Evolutionary conservation across 2,888 invertebrate genomes (phyloP), one percentile per base, ranked within the genome.

Genomic region (Thumatha senex): DNA sequence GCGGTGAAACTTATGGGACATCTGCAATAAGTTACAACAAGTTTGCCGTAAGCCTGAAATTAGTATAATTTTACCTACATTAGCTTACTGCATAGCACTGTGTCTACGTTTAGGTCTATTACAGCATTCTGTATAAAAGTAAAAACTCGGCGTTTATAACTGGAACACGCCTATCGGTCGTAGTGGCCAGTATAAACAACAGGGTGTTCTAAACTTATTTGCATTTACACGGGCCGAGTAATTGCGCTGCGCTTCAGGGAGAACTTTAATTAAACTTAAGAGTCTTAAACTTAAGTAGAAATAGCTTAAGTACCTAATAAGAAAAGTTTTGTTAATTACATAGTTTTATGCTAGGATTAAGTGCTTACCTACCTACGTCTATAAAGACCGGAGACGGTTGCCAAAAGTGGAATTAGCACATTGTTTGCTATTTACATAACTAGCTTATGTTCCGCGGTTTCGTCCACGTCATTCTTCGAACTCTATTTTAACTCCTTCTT

Each of bases 221-320:
- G 88, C 90, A 90, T 89, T 87, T 88, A 89, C 89, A 88, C 84
- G 87, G 84, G 78, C 86, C 86, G 78, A 86, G 87, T 89, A 89
- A 89, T 87, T 89, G 88, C 87, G 82, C 74, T 83, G 86, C 80
- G 86, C 88, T 87, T 86, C 84, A 74, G 89, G 89, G 89, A 86
- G 81, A 85, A 82, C 77, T 89, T 89, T 89, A 89, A 90, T 89
- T 90, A 89, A 89, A 89, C 82, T 76, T 80, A 83, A 88, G 79
- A 85, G 82, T 83, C 82, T 81, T 84, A 80, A 82, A 82, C 81
- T 82, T 80, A 80, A 83, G 80, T 77, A 83, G 77, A 79, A 81
- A 82, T 78, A 78, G 76, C 76, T 80, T 78, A 76, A 84, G 80
- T 77, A 81, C 72, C 76, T 84, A 84, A 84, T 86, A 83, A 82